phyloP scores from a whole-genome alignment of 2,113 vertebrate genomes.

The Emydura subglobosa region DNA sequence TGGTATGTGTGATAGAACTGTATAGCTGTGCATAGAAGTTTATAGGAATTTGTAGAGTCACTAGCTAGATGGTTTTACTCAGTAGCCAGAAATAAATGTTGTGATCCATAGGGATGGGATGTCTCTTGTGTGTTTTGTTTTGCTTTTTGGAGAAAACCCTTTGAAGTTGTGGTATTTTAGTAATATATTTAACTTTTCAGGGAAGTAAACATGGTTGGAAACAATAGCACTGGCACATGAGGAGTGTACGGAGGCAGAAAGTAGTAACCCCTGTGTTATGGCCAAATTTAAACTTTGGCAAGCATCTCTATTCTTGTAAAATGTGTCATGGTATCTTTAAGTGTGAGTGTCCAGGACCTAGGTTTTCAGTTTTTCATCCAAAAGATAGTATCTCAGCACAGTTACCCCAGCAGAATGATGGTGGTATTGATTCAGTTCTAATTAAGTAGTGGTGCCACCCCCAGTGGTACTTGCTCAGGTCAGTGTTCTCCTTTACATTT shows the following conservation, averaged over 20 bases:
- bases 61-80: background rate
- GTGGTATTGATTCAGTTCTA: background rate
- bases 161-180: background rate
- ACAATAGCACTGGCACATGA: background rate
- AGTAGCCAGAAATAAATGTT: background rate
- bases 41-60: background rate
- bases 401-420: background rate
- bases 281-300: too few species aligned
- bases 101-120: background rate
- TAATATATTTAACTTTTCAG: background rate
- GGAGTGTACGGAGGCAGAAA: background rate
- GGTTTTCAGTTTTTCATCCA: background rate
- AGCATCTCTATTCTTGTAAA: background rate
- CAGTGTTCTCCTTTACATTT: background rate
- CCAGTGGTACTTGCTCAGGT: background rate
- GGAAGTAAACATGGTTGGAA: background rate
- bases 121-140: background rate
- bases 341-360: background rate
- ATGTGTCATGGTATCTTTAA: background rate
- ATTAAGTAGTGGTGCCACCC: background rate
- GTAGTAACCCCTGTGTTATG: background rate
- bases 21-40: background rate
- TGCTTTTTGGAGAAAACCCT: background rate
- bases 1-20: background rate
- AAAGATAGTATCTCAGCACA: background rate